Evolutionary conservation across 1,140 invertebrate genomes (phyloP).

Genomic region (Drosophila busckii): DNA sequence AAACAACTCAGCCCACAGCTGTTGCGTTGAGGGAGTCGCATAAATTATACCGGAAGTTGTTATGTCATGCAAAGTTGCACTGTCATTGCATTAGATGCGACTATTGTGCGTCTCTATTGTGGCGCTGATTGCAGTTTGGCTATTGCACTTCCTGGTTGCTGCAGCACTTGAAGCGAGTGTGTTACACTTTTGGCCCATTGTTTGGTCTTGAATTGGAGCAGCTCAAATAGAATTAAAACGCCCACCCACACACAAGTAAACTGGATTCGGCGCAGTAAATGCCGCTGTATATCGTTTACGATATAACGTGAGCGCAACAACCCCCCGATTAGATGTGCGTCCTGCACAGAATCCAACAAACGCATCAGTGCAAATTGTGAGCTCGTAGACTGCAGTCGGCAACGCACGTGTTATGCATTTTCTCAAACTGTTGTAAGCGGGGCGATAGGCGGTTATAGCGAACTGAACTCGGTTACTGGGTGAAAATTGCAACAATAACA

Average conservation of each 20-base stretch:
- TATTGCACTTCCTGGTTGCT: slow-evolving; percentile 49
- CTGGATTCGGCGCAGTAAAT: slow-evolving; percentile 62
- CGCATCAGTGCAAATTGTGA: slow-evolving; percentile 59
- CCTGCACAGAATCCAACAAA: slow-evolving; percentile 60
- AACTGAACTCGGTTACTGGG: slow-evolving; percentile 72
- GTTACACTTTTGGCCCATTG: slow-evolving; percentile 49
- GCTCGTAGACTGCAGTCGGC: slow-evolving; percentile 49
- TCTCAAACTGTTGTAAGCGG: slow-evolving; percentile 40
- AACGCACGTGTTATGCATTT: slow-evolving; percentile 20
- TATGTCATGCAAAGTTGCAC: slow-evolving; percentile 40
- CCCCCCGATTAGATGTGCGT: slow-evolving; percentile 38
- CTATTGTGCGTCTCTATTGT: slow-evolving; percentile 34
- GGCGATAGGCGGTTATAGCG: too few species aligned
- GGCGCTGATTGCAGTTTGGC: slow-evolving; percentile 8
- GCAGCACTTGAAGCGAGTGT: slow-evolving; percentile 56
- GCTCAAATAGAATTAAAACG: slow-evolving; percentile 47
- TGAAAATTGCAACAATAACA: slow-evolving; percentile 51
- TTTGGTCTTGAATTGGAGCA: slow-evolving; percentile 54
- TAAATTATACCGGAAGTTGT: slow-evolving; percentile 58
- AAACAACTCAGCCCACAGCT: slow-evolving; percentile 27
- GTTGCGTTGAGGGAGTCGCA: slow-evolving; percentile 32
- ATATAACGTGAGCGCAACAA: slow-evolving; percentile 33
- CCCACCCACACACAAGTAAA: slow-evolving; percentile 10
- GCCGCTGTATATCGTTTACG: slow-evolving; percentile 30
- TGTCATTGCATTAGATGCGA: slow-evolving; percentile 20